phyloP scores from a whole-genome alignment of 2,113 vertebrate species.

The Picathartes gymnocephalus region DNA sequence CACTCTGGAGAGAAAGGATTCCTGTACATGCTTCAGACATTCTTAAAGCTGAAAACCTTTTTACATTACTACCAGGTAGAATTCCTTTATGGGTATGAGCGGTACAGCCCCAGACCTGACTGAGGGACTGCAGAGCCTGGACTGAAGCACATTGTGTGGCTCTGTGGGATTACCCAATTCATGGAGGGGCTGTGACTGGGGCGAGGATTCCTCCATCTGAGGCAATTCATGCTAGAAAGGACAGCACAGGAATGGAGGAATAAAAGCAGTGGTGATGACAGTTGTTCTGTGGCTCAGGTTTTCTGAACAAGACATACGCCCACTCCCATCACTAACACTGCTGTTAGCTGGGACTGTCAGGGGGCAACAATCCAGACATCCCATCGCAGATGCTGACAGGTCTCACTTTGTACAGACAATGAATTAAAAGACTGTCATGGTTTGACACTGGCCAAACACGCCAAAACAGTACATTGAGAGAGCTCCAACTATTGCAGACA shows the following conservation, averaged over 20 bases:
- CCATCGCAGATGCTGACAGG: fast-evolving
- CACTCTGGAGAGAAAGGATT: background rate
- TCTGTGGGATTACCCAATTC: background rate
- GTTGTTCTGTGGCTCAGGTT: background rate
- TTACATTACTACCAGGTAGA: background rate
- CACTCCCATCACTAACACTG: background rate
- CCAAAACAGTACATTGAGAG: background rate
- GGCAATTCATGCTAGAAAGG: background rate
- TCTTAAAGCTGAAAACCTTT: background rate
- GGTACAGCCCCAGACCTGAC: background rate
- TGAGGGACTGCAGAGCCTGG: background rate
- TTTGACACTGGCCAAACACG: too few species aligned
- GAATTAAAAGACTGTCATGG: background rate
- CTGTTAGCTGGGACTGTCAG: background rate
- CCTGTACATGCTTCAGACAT: background rate
- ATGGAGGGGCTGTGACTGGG: fast-evolving
- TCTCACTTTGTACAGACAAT: background rate
- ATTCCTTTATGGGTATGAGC: background rate
- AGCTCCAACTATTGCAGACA: background rate
- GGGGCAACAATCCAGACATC: background rate
- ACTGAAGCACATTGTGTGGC: fast-evolving
- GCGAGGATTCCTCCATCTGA: background rate
- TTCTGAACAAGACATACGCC: background rate
- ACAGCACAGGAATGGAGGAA: background rate
- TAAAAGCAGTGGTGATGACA: background rate